Base-by-base conservation (phyloP, 2,888 invertebrate genomes). In the Clanis bilineata region DNA sequence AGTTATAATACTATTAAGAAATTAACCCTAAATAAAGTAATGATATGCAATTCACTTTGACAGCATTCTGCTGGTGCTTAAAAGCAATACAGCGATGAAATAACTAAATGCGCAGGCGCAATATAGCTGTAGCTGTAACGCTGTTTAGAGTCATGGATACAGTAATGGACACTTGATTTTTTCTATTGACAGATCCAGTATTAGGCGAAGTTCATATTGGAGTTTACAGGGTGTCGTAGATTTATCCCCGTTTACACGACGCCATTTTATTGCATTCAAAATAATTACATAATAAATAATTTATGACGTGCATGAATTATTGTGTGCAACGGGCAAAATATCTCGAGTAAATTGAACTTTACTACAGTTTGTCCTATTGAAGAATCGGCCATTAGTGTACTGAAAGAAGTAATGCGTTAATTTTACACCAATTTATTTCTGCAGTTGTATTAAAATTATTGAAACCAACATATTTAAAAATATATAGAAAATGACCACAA, bases 171-270 rank as follows among this genome's bases (percentile, higher is more conserved):
- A n/a, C n/a, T n/a, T n/a, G n/a, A 15, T 43, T 18, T 41, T 2
- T n/a, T 15, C 41, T 41, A 23, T 47, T 25, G 9, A 18, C 7
- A 18, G 47, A 51, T 51, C 28, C 28, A 15, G 28, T 32, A 18
- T 51, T 28, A 51, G 28, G 28, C 18, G 18, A 3, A 38, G 62
- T 64, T 47, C 23, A 43, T 47, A 54, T 59, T 67, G 82, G 80
- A 81, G 67, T 70, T 71, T 69, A 83, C 85, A 86, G 86, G 85
- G 85, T 85, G 76, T 74, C 59, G 74, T 80, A 81, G 66, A 68
- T 68, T 63, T n/a, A n/a, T n/a, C n/a, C n/a, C n/a, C n/a, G 4
- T 32, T 3, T 32, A 3, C 32, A 32, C 5, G 5, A 32, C 5
- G 9, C 32, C 1, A 32, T 32, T 9, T 32, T 32, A 32, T 6